phyloP scores from a whole-genome alignment of 2,113 vertebrate species.

The Gymnocephalus cernua region DNA sequence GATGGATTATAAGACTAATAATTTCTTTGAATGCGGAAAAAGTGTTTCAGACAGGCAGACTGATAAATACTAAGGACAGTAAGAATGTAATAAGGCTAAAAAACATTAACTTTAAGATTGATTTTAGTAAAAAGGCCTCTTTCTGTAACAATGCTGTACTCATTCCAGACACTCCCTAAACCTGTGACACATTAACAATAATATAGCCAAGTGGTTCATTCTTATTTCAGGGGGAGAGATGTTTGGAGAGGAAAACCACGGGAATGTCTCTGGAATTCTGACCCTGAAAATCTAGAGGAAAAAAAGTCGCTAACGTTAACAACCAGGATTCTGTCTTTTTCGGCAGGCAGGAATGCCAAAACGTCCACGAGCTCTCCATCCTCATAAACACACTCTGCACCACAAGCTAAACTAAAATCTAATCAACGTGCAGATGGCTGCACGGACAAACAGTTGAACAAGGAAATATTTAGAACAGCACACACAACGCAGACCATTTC shows the following conservation, averaged over 20 bases:
- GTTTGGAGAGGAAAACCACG: conserved; percentile 59
- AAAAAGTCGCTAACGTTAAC: neutral
- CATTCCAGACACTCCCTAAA: conserved; percentile 18
- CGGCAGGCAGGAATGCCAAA: conserved; percentile 30
- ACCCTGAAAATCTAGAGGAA: neutral
- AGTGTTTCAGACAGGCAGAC: neutral
- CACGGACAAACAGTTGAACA: conserved; percentile 26
- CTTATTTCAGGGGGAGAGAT: neutral
- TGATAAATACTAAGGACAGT: neutral
- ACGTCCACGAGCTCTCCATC: neutral
- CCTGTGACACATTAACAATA: conserved; percentile 9
- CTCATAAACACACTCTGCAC: conserved; percentile 26
- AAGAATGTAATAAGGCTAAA: conserved; percentile 1
- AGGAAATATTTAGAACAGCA: conserved; percentile 3
- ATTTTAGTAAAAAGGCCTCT: neutral
- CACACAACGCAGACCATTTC: neutral
- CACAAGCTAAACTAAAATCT: conserved; percentile 45
- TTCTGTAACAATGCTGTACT: conserved; percentile 1
- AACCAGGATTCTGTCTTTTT: conserved; percentile 49
- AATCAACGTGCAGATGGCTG: conserved; percentile 27
- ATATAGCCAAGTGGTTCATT: neutral
- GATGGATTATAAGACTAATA: neutral
- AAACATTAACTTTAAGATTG: conserved; percentile 35
- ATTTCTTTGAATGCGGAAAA: conserved; percentile 8
- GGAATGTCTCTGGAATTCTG: conserved; percentile 68